Evolutionary conservation across 2,113 vertebrate species (phyloP).

Genomic region (Sylvilagus bachmani): DNA sequence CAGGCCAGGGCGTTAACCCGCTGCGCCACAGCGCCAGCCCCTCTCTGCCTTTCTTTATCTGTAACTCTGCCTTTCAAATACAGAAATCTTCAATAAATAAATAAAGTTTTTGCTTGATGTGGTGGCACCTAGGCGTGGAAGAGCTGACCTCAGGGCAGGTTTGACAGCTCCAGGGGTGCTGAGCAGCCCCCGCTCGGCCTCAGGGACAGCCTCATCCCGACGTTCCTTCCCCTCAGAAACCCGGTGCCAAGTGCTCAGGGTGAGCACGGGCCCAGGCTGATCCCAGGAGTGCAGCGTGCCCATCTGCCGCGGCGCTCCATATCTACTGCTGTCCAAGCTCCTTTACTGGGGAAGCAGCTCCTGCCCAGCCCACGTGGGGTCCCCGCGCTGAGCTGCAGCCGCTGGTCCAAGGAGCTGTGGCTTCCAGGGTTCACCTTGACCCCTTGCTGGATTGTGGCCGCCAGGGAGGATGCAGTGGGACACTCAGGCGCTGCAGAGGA

Average conservation of each 20-base stretch:
- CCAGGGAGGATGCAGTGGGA: background rate
- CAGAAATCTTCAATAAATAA: too few species aligned
- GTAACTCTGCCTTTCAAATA: too few species aligned
- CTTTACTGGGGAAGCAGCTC: fast-evolving
- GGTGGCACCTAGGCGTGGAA: background rate
- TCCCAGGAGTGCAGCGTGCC: too few species aligned
- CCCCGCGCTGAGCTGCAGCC: fast-evolving
- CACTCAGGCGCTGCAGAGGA: fast-evolving
- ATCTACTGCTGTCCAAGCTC: background rate
- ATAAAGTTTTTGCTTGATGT: background rate
- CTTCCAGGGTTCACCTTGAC: too few species aligned
- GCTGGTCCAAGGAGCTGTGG: fast-evolving
- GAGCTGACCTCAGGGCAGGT: background rate
- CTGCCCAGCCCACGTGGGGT: fast-evolving
- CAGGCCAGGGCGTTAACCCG: too few species aligned
- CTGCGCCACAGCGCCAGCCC: too few species aligned
- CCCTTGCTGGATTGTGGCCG: fast-evolving
- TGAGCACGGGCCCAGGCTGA: too few species aligned
- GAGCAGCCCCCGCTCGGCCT: too few species aligned
- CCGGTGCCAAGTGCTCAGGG: background rate
- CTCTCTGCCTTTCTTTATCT: too few species aligned
- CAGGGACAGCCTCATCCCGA: too few species aligned
- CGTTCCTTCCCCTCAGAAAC: background rate
- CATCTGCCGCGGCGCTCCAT: fast-evolving
- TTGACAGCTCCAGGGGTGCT: background rate